These are phyloP conservation scores for Otolemur crassicaudatus DNA, from an alignment of 2,797 vertebrate genomes.

Conservation along the genomic window DNA sequence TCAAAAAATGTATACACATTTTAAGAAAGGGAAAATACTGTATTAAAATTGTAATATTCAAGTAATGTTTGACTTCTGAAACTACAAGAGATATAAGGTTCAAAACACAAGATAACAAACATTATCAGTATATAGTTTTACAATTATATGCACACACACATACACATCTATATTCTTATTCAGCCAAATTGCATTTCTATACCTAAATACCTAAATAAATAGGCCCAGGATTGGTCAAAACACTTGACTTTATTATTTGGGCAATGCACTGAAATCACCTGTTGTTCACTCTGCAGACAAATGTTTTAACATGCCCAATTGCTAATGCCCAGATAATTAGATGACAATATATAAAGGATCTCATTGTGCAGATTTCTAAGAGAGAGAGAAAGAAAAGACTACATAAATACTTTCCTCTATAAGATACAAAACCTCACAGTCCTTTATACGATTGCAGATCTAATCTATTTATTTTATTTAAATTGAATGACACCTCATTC, in stretches of 20 bases:
- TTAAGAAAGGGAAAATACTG: too few species aligned
- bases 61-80: too few species aligned
- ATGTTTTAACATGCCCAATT: not conserved
- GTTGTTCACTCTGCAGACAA: not conserved
- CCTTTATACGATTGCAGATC: not conserved
- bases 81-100: too few species aligned
- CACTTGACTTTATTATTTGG: not conserved
- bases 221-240: not conserved
- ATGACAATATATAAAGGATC: not conserved
- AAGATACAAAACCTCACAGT: not conserved
- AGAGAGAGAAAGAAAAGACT: not conserved
- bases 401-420: not conserved
- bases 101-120: too few species aligned
- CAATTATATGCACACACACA: too few species aligned
- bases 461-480: not conserved
- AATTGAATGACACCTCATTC: not conserved
- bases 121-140: too few species aligned
- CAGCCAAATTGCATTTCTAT: not conserved
- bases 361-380: not conserved
- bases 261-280: conserved; percentile 46
- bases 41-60: too few species aligned
- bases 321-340: not conserved
- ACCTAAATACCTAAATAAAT: not conserved
- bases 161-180: not conserved
- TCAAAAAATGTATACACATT: too few species aligned